Percentiles rank a stretch among this genome's conserved stretches.
These are phyloP conservation scores for Philypnodon macrostomus DNA, from an alignment of 2,797 vertebrate species.

Conservation along the genomic window DNA sequence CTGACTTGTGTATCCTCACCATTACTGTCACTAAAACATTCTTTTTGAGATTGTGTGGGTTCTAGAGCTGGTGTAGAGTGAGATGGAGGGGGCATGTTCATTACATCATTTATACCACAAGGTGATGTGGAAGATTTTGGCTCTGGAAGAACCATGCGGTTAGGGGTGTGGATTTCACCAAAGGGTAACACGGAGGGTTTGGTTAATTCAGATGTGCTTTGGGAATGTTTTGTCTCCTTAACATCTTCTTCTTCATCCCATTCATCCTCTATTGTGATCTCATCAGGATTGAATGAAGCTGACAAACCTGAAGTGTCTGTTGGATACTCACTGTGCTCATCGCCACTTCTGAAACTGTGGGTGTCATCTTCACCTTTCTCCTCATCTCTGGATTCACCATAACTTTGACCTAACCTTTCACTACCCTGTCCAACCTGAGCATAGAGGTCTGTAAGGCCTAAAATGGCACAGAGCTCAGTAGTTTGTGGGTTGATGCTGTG, in stretches of 20 bases:
- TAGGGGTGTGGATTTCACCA: conserved; percentile 48
- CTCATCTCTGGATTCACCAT: conserved; percentile 50
- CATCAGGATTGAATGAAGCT: conserved; percentile 89
- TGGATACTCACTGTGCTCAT: conserved; percentile 89
- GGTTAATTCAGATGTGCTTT: conserved; percentile 23
- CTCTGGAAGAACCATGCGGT: conserved; percentile 70
- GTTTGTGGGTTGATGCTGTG: conserved; percentile 90
- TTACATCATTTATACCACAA: conserved; percentile 5
- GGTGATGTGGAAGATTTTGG: conserved; percentile 54
- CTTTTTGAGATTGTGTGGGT: conserved; percentile 21
- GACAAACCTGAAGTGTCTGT: conserved; percentile 86
- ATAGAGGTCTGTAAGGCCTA: conserved; percentile 90
- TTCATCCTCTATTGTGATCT: conserved; percentile 93
- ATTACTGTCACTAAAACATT: not conserved
- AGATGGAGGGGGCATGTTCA: conserved; percentile 58
- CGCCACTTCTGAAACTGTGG: conserved; percentile 76
- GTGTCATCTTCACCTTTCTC: conserved; percentile 73
- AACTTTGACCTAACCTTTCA: conserved; percentile 34
- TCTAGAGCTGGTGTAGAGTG: conserved; percentile 49
- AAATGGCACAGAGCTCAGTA: conserved; percentile 88
- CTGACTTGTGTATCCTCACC: conserved; percentile 22
- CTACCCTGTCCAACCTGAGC: conserved; percentile 70
- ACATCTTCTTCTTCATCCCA: conserved; percentile 77
- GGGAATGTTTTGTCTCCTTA: conserved; percentile 8
- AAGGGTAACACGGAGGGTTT: conserved; percentile 19